These are phyloP conservation scores for Vulpes lagopus DNA, from an alignment of 2,113 vertebrate genomes.

Conservation along the genomic window DNA sequence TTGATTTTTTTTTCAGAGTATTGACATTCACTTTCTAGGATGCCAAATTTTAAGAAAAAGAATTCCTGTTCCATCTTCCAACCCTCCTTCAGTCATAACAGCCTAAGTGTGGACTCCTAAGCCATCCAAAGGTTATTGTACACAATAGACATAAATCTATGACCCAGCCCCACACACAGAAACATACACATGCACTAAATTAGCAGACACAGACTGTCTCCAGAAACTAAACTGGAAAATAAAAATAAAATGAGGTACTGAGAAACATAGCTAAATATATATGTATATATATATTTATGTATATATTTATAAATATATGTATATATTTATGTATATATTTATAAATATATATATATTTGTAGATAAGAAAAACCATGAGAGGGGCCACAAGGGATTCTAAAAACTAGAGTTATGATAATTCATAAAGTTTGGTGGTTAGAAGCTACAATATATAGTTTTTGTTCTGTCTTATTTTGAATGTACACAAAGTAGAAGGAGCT, in stretches of 20 bases:
- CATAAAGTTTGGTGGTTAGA: background rate
- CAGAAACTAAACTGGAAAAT: slow-evolving; percentile 37
- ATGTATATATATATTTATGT: background rate
- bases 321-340: too few species aligned
- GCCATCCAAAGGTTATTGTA: background rate
- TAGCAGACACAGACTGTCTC: background rate
- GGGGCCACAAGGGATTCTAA: background rate
- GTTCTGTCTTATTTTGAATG: background rate
- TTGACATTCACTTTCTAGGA: background rate
- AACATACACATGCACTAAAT: background rate
- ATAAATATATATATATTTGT: background rate
- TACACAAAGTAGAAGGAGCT: background rate
- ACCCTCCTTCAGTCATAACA: background rate
- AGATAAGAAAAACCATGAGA: background rate
- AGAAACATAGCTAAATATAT: background rate
- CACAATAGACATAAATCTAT: background rate
- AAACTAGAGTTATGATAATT: background rate
- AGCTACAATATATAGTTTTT: background rate
- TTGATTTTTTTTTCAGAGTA: background rate
- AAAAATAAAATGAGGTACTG: background rate
- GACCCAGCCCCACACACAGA: background rate
- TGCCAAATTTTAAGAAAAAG: background rate
- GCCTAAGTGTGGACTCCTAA: background rate
- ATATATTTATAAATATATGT: background rate
- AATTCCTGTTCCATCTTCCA: accelerated